Evolutionary conservation across 2,113 vertebrate genomes (phyloP), one percentile per base, ranked within the genome.

Genomic region (Zingel zingel): DNA sequence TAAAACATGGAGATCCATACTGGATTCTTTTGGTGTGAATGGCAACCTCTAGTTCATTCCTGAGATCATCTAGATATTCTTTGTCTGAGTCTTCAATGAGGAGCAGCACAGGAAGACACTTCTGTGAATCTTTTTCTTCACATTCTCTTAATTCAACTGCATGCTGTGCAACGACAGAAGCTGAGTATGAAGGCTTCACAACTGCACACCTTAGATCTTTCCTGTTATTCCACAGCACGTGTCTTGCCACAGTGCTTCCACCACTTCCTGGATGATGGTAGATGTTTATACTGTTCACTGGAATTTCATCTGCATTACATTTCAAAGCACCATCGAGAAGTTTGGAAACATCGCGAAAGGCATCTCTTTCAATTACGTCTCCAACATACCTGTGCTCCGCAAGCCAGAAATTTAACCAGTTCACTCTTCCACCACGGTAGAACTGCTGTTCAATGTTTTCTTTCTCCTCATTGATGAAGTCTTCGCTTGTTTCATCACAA

Each of bases 211-310:
- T 92, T 4, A 96, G 85, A 14, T 90, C 77, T 79, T 91, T 96
- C 77, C 93, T 95, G 23, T 89, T 93, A 77, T 95, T 96, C 96
- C 96, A 97, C 0, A 97, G 87, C 47, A 97, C 89, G 51, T 97
- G 96, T 14, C 95, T 92, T 81, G 96, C 95, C 30, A 97, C 95
- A 63, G 96, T 97, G 83, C 96, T 97, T 67, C 97, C 96, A 39
- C 96, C 97, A 6, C 97, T 97, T 58, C 96, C 97, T 25, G 97
- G 96, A 48, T 97, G 96, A 88, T 97, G 97, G 86, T 93, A 96
- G 89, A 97, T 95, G 82, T 96, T 96, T 21, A 97, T 88, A 51
- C 85, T 92, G 15, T 83, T 86, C 43, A 97, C 93, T 0, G 94
- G 88, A 45, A 79, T 76, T 19, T 93, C 91, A 30, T 89, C 78